phyloP scores from a whole-genome alignment of 2,797 vertebrate species.

The Syndactyla subalaris region DNA sequence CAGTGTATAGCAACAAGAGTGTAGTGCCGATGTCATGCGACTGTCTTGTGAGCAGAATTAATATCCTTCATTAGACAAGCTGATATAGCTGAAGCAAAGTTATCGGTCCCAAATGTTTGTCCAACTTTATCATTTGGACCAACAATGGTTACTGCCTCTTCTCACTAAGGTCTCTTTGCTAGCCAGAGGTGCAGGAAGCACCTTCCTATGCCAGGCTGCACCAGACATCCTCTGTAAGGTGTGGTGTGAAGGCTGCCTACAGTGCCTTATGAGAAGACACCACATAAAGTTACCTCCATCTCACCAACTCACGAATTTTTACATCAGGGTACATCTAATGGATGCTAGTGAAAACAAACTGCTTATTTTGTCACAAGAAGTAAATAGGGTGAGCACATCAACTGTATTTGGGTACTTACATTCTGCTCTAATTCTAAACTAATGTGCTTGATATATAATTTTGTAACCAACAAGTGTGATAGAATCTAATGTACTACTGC shows the following conservation, averaged over 20 bases:
- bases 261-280: not conserved
- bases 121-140: not conserved
- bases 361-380: not conserved
- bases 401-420: not conserved
- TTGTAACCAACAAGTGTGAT: not conserved
- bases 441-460: not conserved
- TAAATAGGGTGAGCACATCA: not conserved
- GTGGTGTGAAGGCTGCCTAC: fast-evolving
- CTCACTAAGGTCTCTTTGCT: not conserved
- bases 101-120: not conserved
- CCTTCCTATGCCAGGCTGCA: not conserved
- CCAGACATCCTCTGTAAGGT: not conserved
- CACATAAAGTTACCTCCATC: not conserved
- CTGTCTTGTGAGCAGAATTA: not conserved
- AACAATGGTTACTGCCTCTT: not conserved
- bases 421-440: not conserved
- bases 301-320: not conserved
- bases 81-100: not conserved
- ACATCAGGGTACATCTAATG: not conserved
- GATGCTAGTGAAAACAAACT: not conserved
- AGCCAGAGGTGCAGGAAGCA: not conserved
- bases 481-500: conserved; percentile 12
- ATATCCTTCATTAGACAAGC: not conserved
- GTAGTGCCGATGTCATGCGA: not conserved
- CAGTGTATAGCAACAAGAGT: conserved; percentile 33